Base-by-base conservation (phyloP, 2,888 invertebrate species). In the Yponomeuta malinellus region DNA sequence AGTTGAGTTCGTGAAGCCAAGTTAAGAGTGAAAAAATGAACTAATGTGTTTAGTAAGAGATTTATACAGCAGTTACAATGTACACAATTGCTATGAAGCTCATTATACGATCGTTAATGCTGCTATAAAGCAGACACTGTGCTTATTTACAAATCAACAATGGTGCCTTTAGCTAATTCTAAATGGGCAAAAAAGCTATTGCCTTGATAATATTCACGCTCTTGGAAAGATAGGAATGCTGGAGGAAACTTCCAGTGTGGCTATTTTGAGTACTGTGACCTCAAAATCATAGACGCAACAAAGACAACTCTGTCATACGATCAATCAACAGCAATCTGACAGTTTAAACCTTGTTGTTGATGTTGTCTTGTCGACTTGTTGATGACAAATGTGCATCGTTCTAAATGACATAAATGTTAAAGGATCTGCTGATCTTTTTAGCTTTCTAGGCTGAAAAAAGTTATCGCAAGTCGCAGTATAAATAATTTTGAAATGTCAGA, bases 61-160 rank as follows among this genome's bases (percentile, higher is more conserved):
- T 64, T 64, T 23, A 64, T 64, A 29, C 29, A 64, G 29, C 31
- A 29, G 29, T 64, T 6, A 64, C 64, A 29, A 23, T 64, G 64
- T 29, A 12, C 33, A 65, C 65, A 65, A 65, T 65, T 65, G 65
- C 65, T 29, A 2, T 31, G 65, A 52, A 68, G 52, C 68, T 52
- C 68, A 68, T 68, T 68, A 68, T 68, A 68, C 2, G 29, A 52
- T 52, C 12, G 68, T 52, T 68, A 68, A 68, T 68, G 68, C 48
- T 23, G 52, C 29, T 29, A 52, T 48, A 52, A 68, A 68, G 33
- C 52, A 23, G 68, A 23, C 31, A 12, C 48, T 29, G 23, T 29
- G 52, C 31, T 23, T n/a, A 67, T 68, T 68, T 31, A 48, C 52
- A 68, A 68, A 68, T 68, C 68, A 52, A 52, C 52, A 52, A 68